Evolutionary conservation across 2,888 invertebrate genomes (phyloP).

Genomic region (Heliconius charithonia): DNA sequence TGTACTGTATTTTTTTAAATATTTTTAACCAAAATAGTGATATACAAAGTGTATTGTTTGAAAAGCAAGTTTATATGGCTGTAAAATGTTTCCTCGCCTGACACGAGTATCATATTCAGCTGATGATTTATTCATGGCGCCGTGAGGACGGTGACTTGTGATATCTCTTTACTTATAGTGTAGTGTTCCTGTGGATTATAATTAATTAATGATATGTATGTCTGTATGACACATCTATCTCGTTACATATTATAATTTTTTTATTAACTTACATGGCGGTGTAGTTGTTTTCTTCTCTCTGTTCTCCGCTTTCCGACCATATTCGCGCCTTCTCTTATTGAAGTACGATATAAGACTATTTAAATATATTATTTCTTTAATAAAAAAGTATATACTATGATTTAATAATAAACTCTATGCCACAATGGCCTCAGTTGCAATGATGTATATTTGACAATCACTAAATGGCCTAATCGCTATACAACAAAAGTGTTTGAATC

Average conservation of each 20-base stretch:
- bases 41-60: background rate
- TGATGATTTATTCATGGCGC: conserved; percentile 27
- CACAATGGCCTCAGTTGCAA: too few relatives aligned
- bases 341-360: too few relatives aligned
- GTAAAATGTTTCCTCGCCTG: conserved; percentile 20
- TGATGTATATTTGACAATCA: too few relatives aligned
- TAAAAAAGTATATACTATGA: too few relatives aligned
- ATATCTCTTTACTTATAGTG: conserved; percentile 15
- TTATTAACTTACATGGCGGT: background rate
- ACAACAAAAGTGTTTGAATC: too few relatives aligned
- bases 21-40: background rate
- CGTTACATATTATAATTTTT: background rate
- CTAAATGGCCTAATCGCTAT: too few relatives aligned
- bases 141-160: conserved; percentile 21
- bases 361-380: too few relatives aligned
- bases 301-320: too few relatives aligned
- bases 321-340: too few relatives aligned
- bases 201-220: conserved; percentile 9
- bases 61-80: conserved; percentile 16
- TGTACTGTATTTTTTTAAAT: background rate
- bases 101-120: conserved; percentile 20
- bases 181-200: conserved; percentile 10
- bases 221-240: background rate
- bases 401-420: too few relatives aligned
- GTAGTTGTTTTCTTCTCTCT: too few relatives aligned